Conservation (phyloP, 2,888 invertebrate genomes). For the Mycogona germanica region DNA sequence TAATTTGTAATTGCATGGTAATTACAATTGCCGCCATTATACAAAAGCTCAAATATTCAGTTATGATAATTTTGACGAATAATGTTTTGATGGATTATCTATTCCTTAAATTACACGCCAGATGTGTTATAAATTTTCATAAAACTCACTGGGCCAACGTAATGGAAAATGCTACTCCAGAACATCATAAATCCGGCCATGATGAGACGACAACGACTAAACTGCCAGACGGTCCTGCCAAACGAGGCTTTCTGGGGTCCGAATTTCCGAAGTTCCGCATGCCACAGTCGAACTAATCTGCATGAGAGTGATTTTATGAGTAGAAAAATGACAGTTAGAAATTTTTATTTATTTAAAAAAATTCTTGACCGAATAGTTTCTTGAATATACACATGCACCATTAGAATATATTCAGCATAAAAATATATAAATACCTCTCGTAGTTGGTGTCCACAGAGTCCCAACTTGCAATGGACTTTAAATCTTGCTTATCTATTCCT, state of each 20-base stretch:
- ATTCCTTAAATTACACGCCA: background rate
- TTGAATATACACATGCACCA: background rate
- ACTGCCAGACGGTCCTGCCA: slow-evolving; percentile 38
- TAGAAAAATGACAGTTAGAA: background rate
- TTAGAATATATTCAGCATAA: background rate
- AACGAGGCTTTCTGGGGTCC: slow-evolving; percentile 40
- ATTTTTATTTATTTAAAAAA: background rate
- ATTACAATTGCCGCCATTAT: too few species aligned
- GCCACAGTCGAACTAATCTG: slow-evolving; percentile 36
- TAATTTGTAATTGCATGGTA: too few species aligned
- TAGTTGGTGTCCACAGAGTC: slow-evolving; percentile 2
- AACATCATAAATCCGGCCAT: slow-evolving; percentile 36
- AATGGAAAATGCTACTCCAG: slow-evolving; percentile 36
- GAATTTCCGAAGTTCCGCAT: slow-evolving; percentile 37
- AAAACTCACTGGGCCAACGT: slow-evolving; percentile 35
- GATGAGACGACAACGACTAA: slow-evolving; percentile 39
- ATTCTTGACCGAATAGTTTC: background rate
- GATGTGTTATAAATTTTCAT: background rate
- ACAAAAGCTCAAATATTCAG: too few species aligned
- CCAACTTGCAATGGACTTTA: slow-evolving; percentile 1
- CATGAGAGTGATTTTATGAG: background rate
- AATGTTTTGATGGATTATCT: background rate
- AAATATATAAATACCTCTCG: slow-evolving; percentile 4
- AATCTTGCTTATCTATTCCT: background rate
- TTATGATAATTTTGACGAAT: too few species aligned